Evolutionary conservation across 2,113 vertebrate species (phyloP), one percentile per base, ranked within the genome.

Genomic region (Archilochus colubris): DNA sequence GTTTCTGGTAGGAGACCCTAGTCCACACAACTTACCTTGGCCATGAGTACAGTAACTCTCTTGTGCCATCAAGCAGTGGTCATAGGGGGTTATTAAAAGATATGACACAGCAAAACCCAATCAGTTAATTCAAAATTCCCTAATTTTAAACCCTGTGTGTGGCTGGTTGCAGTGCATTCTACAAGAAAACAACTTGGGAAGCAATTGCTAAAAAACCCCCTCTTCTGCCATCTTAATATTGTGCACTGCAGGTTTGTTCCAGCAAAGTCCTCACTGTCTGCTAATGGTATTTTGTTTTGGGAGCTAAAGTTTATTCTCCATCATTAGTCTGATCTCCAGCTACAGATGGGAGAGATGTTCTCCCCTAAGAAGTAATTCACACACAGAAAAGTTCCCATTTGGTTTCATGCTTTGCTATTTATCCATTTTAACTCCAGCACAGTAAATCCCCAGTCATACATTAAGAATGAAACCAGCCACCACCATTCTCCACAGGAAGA

Each of bases 351-450:
- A 77, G 28, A 74, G 24, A 48, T 28, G 3, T 54, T 86, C 53
- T 91, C 68, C 72, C 88, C 38, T 88, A 76, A 57, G 51, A 88
- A 86, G 82, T 68, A 93, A 86, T 83, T 91, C 51, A 78, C 31
- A 72, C 33, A 15, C 5, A 55, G 36, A 54, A 66, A 76, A 58
- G 43, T 67, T 91, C 90, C 55, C 9, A 15, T 90, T 78, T 88
- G 38, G 4, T 78, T 93, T 94, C 72, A 73, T 67, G n/a, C 28
- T n/a, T 69, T 68, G 38, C 38, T 73, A 25, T n/a, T 58, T 68
- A 53, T 50, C n/a, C 50, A 1, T 68, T 86, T 68, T 13, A 48
- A 38, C 36, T 50, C 30, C 36, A 67, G 27, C 38, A 74, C 30
- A 77, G 55, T 30, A 86, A 90, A 70, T 90, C 36, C 72, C 57